Percentiles rank a stretch among this genome's conserved stretches.
These are phyloP conservation scores for Misgurnus mizolepis DNA, from an alignment of 2,113 vertebrate species.

Conservation along the genomic window DNA sequence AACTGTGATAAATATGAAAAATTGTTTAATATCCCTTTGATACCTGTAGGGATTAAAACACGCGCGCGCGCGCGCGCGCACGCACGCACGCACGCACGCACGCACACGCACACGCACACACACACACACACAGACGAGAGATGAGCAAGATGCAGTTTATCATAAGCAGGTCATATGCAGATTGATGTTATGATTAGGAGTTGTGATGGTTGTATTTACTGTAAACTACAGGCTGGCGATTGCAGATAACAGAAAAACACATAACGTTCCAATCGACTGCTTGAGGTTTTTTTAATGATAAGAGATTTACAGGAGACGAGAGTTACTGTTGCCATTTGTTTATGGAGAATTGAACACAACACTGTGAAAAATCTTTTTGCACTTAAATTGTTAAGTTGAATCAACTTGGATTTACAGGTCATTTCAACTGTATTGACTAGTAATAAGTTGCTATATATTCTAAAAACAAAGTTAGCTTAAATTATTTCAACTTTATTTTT, in stretches of 20 bases:
- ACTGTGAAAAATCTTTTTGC: too few species aligned
- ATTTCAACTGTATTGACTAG: too few species aligned
- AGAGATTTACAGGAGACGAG: too few species aligned
- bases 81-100: neutral
- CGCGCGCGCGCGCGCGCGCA: neutral
- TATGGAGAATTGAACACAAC: too few species aligned
- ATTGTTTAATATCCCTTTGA: neutral
- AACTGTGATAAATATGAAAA: too few species aligned
- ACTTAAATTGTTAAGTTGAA: too few species aligned
- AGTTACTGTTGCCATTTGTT: too few species aligned
- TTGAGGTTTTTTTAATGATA: neutral
- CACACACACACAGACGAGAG: neutral
- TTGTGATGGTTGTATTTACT: neutral
- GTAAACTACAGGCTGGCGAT: neutral
- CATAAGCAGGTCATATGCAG: neutral
- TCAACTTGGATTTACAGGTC: too few species aligned
- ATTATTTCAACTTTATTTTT: too few species aligned
- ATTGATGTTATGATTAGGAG: constrained; percentile 12
- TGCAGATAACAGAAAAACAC: neutral
- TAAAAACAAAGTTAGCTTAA: too few species aligned
- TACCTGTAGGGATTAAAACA: neutral
- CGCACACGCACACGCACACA: too few species aligned
- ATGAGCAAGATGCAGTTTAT: neutral
- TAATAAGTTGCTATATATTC: too few species aligned
- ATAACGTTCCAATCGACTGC: neutral